Evolutionary conservation across 2,888 invertebrate species (phyloP).

Genomic region (Ophioninae sp.): DNA sequence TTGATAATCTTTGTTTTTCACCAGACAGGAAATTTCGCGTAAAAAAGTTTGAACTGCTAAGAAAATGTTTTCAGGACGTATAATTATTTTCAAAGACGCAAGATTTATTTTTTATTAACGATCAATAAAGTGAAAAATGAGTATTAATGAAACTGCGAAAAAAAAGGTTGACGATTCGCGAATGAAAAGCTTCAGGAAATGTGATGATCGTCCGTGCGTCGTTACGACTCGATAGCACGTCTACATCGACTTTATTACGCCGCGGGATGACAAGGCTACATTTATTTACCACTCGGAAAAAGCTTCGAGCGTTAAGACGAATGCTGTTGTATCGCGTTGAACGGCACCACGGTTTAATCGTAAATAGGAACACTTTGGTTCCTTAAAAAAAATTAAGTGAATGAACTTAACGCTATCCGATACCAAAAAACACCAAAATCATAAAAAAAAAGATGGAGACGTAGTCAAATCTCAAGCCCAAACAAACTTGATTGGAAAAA

Average conservation of each 20-base stretch:
- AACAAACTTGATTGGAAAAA: too few species aligned
- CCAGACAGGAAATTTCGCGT: too few species aligned
- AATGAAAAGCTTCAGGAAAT: constrained; percentile 44
- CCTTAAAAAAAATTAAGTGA: too few species aligned
- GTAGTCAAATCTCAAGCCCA: too few species aligned
- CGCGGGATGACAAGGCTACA: constrained; percentile 41
- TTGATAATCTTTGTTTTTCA: too few species aligned
- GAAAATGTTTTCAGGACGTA: background rate
- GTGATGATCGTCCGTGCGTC: constrained; percentile 11
- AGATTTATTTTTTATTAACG: background rate
- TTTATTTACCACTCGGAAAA: constrained; percentile 1
- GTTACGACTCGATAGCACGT: background rate
- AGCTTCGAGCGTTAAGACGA: constrained; percentile 18
- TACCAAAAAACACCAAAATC: too few species aligned
- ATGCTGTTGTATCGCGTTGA: constrained; percentile 7
- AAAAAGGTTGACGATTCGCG: constrained; percentile 21
- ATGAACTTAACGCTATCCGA: too few species aligned
- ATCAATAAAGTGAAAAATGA: background rate
- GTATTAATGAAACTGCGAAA: background rate
- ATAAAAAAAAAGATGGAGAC: too few species aligned
- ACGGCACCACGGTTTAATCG: constrained; percentile 4
- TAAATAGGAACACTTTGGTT: too few species aligned
- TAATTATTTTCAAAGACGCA: background rate
- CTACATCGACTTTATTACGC: constrained; percentile 28
- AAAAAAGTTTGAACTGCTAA: background rate